A percentile compares a stretch with the other conserved stretches of the same genome.
These are phyloP conservation scores for Acleris sparsana DNA, from an alignment of 2,888 invertebrate species.

Conservation along the genomic window DNA sequence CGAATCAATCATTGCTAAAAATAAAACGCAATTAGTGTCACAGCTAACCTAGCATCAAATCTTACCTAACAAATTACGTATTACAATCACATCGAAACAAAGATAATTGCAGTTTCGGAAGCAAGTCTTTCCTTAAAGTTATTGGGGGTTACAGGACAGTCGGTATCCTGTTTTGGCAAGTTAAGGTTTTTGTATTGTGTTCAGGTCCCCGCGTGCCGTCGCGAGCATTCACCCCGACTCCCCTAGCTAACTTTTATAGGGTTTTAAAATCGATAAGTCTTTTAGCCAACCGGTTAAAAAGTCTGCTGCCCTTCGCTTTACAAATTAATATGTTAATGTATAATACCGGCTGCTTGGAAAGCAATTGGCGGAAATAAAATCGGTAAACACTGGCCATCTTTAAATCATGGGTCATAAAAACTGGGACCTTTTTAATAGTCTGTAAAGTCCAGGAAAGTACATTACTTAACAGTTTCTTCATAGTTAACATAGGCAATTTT, in stretches of 20 bases:
- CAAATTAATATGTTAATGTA: not conserved
- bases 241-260: conserved; percentile 64
- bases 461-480: too few species aligned
- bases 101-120: not conserved
- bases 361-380: too few species aligned
- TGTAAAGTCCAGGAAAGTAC: too few species aligned
- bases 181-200: conserved; percentile 55
- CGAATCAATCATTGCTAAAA: conserved; percentile 30
- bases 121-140: not conserved
- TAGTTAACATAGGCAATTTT: too few species aligned
- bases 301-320: not conserved
- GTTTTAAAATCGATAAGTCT: conserved; percentile 73
- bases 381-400: too few species aligned
- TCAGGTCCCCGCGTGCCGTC: conserved; percentile 50
- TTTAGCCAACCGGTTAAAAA: conserved; percentile 30
- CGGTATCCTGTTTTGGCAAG: conserved; percentile 67
- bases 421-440: too few species aligned
- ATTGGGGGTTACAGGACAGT: conserved; percentile 41
- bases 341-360: too few species aligned
- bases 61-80: not conserved
- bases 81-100: not conserved
- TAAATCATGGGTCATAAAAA: too few species aligned
- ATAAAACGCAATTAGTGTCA: conserved; percentile 30
- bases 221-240: conserved; percentile 72
- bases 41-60: conserved; percentile 5